Evolutionary conservation across 2,888 invertebrate species (phyloP).

Genomic region (Bombyx huttoni): DNA sequence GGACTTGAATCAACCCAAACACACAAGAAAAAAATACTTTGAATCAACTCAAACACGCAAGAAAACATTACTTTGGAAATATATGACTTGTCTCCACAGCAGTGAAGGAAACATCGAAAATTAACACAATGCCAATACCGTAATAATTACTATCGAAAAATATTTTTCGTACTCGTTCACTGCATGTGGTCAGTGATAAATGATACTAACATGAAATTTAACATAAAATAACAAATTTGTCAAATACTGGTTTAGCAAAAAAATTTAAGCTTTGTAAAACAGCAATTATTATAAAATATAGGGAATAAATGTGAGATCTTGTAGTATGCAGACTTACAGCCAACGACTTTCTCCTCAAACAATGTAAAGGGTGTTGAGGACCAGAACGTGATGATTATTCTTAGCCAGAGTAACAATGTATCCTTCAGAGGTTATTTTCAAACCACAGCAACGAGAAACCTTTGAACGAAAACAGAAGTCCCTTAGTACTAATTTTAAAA

Average conservation of each 20-base stretch:
- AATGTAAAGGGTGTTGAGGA: constrained; percentile 94
- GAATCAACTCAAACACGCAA: constrained; percentile 18
- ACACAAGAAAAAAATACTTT: constrained; percentile 11
- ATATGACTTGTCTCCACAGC: constrained; percentile 58
- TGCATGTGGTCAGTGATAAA: constrained; percentile 50
- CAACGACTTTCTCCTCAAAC: constrained; percentile 78
- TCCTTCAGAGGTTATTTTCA: constrained; percentile 97
- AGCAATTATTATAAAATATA: constrained; percentile 71
- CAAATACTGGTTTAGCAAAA: constrained; percentile 73
- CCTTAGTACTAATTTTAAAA: too few species aligned
- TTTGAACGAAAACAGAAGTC: constrained; percentile 27
- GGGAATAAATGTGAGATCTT: constrained; percentile 73
- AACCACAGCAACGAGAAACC: constrained; percentile 97
- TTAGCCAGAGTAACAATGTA: constrained; percentile 97
- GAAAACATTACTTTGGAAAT: constrained; percentile 66
- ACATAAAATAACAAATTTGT: constrained; percentile 65
- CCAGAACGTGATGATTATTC: constrained; percentile 98
- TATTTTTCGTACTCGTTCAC: constrained; percentile 40
- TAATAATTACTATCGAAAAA: constrained; percentile 31
- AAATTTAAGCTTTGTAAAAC: constrained; percentile 68
- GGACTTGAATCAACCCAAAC: constrained; percentile 51
- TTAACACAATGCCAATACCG: constrained; percentile 43
- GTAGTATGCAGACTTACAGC: constrained; percentile 73
- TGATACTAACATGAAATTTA: constrained; percentile 65
- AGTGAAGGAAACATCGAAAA: constrained; percentile 40